Conservation (phyloP, 2,888 invertebrate species). For the Pyrgus malvae region DNA sequence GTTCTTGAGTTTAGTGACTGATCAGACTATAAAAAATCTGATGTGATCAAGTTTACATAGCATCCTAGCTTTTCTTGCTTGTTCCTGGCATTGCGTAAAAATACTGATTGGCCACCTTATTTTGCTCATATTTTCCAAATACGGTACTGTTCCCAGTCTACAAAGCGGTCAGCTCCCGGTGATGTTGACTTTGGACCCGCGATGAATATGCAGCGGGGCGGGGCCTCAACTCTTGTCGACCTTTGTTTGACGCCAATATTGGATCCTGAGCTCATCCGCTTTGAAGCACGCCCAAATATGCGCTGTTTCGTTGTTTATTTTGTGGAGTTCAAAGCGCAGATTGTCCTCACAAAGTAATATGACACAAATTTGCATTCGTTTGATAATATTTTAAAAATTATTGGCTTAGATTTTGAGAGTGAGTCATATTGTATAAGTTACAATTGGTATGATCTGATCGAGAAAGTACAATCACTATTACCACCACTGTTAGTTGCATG, state of each 20-base stretch:
- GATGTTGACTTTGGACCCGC: constrained; percentile 60
- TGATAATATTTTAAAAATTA: constrained; percentile 1
- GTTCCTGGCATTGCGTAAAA: too few species aligned
- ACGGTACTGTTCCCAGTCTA: neutral
- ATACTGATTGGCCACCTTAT: too few species aligned
- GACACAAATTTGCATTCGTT: constrained; percentile 13
- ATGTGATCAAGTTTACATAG: too few species aligned
- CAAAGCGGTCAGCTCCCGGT: constrained; percentile 34
- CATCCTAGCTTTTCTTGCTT: too few species aligned
- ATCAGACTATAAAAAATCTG: too few species aligned
- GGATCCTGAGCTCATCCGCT: constrained; percentile 67
- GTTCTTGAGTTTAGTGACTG: too few species aligned
- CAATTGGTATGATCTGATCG: too few species aligned
- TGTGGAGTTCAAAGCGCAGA: constrained; percentile 19
- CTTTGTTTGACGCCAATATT: constrained; percentile 77
- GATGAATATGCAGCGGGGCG: constrained; percentile 78
- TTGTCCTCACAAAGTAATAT: constrained; percentile 6
- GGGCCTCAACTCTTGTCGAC: constrained; percentile 77
- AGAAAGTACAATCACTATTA: too few species aligned
- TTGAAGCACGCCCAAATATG: constrained; percentile 57
- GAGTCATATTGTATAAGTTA: too few species aligned
- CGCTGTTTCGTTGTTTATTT: constrained; percentile 19
- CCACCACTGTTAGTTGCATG: too few species aligned
- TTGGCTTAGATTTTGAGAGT: neutral
- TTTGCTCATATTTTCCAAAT: too few species aligned